phyloP scores from a whole-genome alignment of 1,140 invertebrate species.

The Heterodera schachtii region DNA sequence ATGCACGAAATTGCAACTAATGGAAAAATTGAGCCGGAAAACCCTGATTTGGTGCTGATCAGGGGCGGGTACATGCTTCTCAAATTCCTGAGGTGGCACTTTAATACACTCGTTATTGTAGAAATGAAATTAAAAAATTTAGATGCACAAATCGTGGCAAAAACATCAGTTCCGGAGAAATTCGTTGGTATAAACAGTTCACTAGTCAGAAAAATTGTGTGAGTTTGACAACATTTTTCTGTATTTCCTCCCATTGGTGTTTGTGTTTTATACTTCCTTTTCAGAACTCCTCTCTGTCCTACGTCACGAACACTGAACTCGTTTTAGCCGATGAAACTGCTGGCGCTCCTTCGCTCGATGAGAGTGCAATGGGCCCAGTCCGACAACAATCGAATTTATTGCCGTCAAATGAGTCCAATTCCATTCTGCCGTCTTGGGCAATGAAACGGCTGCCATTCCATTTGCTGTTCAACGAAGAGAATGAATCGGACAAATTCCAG shows the following conservation, averaged over 20 bases:
- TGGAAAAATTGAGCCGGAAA: not conserved
- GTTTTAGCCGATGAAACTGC: not conserved
- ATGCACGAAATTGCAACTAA: constrained; percentile 19
- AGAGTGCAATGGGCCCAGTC: not conserved
- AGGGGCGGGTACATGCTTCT: constrained; percentile 24
- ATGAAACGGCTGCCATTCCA: constrained; percentile 33
- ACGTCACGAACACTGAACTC: not conserved
- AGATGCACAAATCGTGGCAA: constrained; percentile 22
- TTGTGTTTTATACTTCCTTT: no score
- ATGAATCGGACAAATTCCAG: constrained; percentile 18
- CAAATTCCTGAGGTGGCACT: constrained; percentile 31
- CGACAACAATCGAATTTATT: constrained; percentile 8
- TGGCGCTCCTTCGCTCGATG: constrained; percentile 22
- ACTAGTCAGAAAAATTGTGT: constrained; percentile 17
- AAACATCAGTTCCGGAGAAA: constrained; percentile 16
- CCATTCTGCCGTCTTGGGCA: constrained; percentile 13
- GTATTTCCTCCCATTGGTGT: not conserved
- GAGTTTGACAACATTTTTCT: not conserved
- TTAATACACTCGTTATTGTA: not conserved
- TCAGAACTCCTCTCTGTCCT: not conserved
- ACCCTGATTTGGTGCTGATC: not conserved
- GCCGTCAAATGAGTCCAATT: constrained; percentile 15
- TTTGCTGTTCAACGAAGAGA: constrained; percentile 25
- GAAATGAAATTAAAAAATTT: constrained; percentile 10
- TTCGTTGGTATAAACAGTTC: constrained; percentile 35